A percentile compares a stretch with the other conserved stretches of the same genome.
phyloP scores from a whole-genome alignment of 2,888 invertebrate species.

The Coecobrya sp. region DNA sequence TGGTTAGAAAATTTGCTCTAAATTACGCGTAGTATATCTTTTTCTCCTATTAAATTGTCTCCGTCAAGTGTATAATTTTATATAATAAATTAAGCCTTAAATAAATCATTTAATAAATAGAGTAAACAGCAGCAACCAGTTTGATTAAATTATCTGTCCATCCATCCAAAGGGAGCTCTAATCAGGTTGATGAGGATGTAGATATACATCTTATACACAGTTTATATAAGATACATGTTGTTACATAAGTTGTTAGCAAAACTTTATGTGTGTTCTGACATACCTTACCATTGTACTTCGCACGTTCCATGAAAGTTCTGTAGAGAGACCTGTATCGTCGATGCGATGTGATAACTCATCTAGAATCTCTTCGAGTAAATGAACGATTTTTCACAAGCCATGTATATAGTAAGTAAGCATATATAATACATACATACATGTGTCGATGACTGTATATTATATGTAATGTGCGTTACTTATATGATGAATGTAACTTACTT shows the following conservation, averaged over 20 bases:
- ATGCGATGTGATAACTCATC: conserved; percentile 45
- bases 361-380: conserved; percentile 24
- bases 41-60: conserved; percentile 16
- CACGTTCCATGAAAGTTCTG: conserved; percentile 69
- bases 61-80: conserved; percentile 49
- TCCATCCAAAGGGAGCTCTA: conserved; percentile 51
- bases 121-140: conserved; percentile 64
- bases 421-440: background rate
- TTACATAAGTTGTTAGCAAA: conserved; percentile 2
- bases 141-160: conserved; percentile 68
- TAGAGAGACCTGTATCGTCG: background rate
- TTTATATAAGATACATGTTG: background rate
- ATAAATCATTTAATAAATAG: conserved; percentile 65
- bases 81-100: conserved; percentile 64
- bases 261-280: conserved; percentile 34
- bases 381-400: conserved; percentile 34
- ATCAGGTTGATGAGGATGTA: conserved; percentile 74
- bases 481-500: no score
- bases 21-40: conserved; percentile 1
- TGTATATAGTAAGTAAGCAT: background rate
- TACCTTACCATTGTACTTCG: conserved; percentile 39
- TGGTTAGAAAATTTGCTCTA: background rate
- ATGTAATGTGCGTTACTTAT: no score
- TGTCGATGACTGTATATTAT: background rate
- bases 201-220: conserved; percentile 54